Evolutionary conservation across 2,888 invertebrate species (phyloP), one percentile per base, ranked within the genome.

Genomic region (Epirrhoe alternata): DNA sequence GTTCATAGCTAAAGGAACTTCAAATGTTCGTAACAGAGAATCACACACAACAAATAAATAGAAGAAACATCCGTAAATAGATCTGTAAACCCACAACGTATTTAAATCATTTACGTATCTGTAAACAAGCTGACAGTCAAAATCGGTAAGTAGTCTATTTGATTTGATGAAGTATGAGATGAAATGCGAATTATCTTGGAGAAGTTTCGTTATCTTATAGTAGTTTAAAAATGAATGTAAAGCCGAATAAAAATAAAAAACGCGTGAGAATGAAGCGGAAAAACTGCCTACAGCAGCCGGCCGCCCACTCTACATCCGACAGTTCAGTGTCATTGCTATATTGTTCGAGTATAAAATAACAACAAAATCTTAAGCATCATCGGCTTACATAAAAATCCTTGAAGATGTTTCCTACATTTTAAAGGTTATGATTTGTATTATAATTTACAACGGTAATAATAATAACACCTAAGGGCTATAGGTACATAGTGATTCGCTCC

Each of bases 261-360:
- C 78, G 77, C 81, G 80, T 79, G 78, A 77, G 77, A 76, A 76
- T 72, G 78, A 78, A 78, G 79, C 76, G 78, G 79, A 85, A 78
- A 64, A 76, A 81, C 83, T 90, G 89, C 86, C 89, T 81, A 71
- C 78, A 74, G 81, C 89, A 89, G 89, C 24, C 24, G 84, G 67
- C 80, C 88, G 77, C 86, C 88, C 86, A 85, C 86, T 79, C 77
- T 73, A 78, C 69, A 47, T 68, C 81, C 82, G 89, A 86, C 88
- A 86, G 78, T 78, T 78, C 80, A 81, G 76, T 80, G 84, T 78
- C 84, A 79, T 76, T 81, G 60, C 60, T 82, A 80, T 82, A 80
- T 86, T 86, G 86, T 86, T 83, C 74, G 74, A 79, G 81, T 67
- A 84, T 82, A 86, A 86, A 84, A 83, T 77, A 59, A 59, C 50